These are phyloP conservation scores for Ectobius pallidus DNA, from an alignment of 2,888 invertebrate species.

Conservation along the genomic window DNA sequence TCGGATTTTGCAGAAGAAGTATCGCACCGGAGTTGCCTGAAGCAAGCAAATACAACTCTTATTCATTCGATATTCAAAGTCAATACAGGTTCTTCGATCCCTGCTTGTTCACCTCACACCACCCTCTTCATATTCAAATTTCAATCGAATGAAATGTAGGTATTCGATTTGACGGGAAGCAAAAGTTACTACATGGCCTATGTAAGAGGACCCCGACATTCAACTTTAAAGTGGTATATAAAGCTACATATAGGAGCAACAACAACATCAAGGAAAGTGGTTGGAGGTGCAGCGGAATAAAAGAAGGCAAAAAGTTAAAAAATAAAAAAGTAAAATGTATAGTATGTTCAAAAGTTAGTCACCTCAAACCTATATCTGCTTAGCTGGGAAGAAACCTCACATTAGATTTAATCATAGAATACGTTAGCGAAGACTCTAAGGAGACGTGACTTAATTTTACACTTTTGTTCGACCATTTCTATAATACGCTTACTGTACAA, in stretches of 20 bases:
- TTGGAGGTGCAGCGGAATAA: not conserved
- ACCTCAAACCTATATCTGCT: too few species aligned
- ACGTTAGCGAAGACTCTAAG: too few species aligned
- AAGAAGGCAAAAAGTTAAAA: too few species aligned
- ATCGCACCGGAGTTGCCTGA: not conserved
- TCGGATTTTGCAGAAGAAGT: not conserved
- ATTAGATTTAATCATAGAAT: too few species aligned
- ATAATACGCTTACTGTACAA: too few species aligned
- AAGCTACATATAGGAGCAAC: too few species aligned
- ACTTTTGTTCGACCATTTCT: too few species aligned
- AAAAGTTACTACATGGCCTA: not conserved
- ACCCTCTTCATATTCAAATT: not conserved
- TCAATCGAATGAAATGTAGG: slow-evolving; percentile 5
- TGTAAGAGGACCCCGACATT: not conserved
- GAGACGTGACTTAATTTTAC: too few species aligned
- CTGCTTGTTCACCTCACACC: not conserved
- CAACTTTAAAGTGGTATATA: not conserved
- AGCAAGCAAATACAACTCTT: not conserved
- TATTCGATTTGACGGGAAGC: slow-evolving; percentile 7
- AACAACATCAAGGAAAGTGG: not conserved
- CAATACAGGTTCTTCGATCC: not conserved
- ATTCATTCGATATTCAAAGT: not conserved
- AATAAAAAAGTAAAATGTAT: too few species aligned
- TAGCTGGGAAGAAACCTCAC: too few species aligned
- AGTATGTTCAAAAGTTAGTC: too few species aligned